Evolutionary conservation across 2,113 vertebrate species (phyloP).

Genomic region (Paracyprichromis sp.): DNA sequence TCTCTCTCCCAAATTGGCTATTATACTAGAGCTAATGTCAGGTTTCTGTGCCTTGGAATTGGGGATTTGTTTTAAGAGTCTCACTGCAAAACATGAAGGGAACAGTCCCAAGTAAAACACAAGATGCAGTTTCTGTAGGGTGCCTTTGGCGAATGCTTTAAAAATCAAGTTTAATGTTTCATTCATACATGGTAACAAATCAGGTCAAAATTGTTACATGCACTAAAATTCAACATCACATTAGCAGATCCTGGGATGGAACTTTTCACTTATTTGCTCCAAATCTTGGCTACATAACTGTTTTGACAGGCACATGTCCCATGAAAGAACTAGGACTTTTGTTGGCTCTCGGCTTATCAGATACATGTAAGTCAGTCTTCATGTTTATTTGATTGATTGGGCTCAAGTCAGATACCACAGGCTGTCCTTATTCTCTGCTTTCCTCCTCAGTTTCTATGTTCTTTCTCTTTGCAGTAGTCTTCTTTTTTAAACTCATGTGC

Average conservation of each 20-base stretch:
- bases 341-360: not conserved
- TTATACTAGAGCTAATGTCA: not conserved
- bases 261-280: not conserved
- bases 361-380: not conserved
- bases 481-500: constrained; percentile 62
- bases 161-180: not conserved
- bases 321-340: not conserved
- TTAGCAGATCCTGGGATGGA: not conserved
- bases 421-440: constrained; percentile 45
- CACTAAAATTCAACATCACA: not conserved
- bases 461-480: constrained; percentile 62
- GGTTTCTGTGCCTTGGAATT: not conserved
- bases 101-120: not conserved
- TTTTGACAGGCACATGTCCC: not conserved
- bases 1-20: not conserved
- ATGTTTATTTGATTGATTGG: constrained; percentile 29
- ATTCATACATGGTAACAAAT: not conserved
- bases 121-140: not conserved
- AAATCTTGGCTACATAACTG: not conserved
- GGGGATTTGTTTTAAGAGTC: not conserved
- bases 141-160: not conserved
- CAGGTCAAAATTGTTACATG: not conserved
- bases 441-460: constrained; percentile 54
- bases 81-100: not conserved
- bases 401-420: not conserved